Evolutionary conservation across 2,797 vertebrate species (phyloP), one percentile per base, ranked within the genome.

Genomic region (Epinephelus coioides): DNA sequence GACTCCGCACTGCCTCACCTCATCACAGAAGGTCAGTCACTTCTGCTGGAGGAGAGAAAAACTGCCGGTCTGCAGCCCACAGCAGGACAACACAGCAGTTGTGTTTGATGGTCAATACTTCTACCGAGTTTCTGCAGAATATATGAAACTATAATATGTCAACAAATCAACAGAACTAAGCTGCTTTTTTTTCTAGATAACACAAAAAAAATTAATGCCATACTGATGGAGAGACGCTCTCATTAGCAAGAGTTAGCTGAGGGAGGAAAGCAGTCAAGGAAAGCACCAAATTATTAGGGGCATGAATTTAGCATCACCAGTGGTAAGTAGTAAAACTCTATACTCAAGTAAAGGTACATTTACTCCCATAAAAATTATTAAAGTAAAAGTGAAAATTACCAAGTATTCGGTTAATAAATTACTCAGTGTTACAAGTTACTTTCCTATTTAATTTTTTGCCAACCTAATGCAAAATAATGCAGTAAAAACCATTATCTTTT

Each of bases 11-110:
- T 2, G 66, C 64, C 66, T 76, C 85, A 61, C 73, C 80, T 71
- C 59, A 64, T 63, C 68, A 40, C 75, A 54, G 73, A 71, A 82
- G 88, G 83, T 82, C 85, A 60, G 56, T 43, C 44, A 3, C 69
- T 69, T 17, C 25, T 54, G 27, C n/a, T 19, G n/a, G 34, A 67
- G 50, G 64, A 40, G 23, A 78, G 74, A 80, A 54, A 66, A 75
- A 79, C 56, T 21, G 27, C 53, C 13, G 4, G 10, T 18, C 21
- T 44, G 62, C 68, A 67, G 9, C 4, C 8, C 9, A 40, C 38
- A 13, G 10, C 25, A 1, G 2, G 6, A 9, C 15, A 15, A 15
- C 18, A 55, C n/a, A 1, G 21, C 25, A 61, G 11, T 13, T n/a
- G 12, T 19, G 6, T 23, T n/a, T 21, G n/a, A 62, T 43, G 34